A percentile compares a stretch with the other conserved stretches of the same genome.
These are phyloP conservation scores for Argyra leucocephala DNA, from an alignment of 2,888 invertebrate genomes.

Conservation along the genomic window DNA sequence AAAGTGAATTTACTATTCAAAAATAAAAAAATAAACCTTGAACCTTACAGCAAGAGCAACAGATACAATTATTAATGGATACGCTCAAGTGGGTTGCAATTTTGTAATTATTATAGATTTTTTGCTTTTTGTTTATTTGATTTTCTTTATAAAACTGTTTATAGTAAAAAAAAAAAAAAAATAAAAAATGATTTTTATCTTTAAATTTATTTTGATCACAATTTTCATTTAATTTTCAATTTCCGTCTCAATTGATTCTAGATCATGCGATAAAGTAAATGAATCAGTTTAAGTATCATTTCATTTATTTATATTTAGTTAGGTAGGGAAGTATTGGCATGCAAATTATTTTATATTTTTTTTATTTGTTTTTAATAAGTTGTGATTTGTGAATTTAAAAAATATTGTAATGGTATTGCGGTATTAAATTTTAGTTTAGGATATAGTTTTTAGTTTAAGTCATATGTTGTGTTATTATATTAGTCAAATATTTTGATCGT, in stretches of 20 bases:
- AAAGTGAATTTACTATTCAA: not conserved
- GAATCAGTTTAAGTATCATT: too few relatives aligned
- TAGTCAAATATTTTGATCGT: too few relatives aligned
- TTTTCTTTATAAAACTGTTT: not conserved
- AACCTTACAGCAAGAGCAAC: not conserved
- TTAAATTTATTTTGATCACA: not conserved
- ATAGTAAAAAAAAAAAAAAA: too few relatives aligned
- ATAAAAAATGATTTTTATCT: not conserved
- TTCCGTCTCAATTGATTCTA: not conserved
- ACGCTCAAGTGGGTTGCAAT: not conserved
- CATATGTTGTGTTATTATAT: too few relatives aligned
- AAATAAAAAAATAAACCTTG: not conserved
- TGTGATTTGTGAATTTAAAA: slow-evolving; percentile 62
- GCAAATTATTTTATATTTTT: too few relatives aligned
- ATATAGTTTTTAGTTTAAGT: too few relatives aligned
- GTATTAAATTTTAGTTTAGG: too few relatives aligned
- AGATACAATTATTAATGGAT: not conserved
- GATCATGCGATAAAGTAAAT: not conserved
- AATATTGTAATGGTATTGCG: too few relatives aligned
- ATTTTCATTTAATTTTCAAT: not conserved
- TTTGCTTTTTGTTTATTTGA: not conserved
- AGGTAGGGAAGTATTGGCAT: too few relatives aligned
- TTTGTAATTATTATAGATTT: not conserved
- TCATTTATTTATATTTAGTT: too few relatives aligned
- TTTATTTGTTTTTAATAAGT: too few relatives aligned